Conservation (phyloP, 2,888 invertebrate species). For the Mamestra brassicae region DNA sequence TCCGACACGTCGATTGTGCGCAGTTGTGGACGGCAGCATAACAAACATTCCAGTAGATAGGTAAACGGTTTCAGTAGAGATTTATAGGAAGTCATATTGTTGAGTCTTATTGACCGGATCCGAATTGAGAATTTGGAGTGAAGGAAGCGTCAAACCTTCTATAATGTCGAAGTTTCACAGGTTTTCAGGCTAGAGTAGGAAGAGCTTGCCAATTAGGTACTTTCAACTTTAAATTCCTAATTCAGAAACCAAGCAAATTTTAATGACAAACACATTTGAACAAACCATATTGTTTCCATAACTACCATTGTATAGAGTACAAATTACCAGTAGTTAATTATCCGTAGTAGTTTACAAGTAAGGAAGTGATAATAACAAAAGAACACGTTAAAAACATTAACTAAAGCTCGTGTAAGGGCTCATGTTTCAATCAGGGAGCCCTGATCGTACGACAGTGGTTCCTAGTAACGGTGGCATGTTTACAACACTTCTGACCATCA, state of each 20-base stretch:
- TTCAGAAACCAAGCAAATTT: background rate
- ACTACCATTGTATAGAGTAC: background rate
- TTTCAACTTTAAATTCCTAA: too few relatives aligned
- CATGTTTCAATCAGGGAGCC: conserved; percentile 58
- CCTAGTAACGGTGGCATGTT: conserved; percentile 65
- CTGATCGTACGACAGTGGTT: conserved; percentile 61
- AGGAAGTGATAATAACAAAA: conserved; percentile 39
- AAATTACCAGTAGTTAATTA: conserved; percentile 21
- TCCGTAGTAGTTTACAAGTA: conserved; percentile 39
- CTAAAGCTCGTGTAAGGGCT: conserved; percentile 45
- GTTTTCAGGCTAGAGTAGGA: background rate
- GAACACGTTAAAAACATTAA: conserved; percentile 40
- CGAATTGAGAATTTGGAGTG: background rate
- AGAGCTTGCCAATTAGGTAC: background rate
- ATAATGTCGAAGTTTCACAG: too few relatives aligned
- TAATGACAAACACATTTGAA: background rate
- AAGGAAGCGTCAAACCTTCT: background rate
- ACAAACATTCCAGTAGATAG: conserved; percentile 4
- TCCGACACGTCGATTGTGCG: conserved; percentile 22
- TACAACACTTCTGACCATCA: conserved; percentile 62
- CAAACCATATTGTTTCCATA: background rate
- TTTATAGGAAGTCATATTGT: conserved; percentile 4
- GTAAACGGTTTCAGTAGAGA: conserved; percentile 1
- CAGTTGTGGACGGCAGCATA: conserved; percentile 12
- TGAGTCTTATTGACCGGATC: background rate